phyloP scores from a whole-genome alignment of 2,113 vertebrate species.

The Ailurus styani region DNA sequence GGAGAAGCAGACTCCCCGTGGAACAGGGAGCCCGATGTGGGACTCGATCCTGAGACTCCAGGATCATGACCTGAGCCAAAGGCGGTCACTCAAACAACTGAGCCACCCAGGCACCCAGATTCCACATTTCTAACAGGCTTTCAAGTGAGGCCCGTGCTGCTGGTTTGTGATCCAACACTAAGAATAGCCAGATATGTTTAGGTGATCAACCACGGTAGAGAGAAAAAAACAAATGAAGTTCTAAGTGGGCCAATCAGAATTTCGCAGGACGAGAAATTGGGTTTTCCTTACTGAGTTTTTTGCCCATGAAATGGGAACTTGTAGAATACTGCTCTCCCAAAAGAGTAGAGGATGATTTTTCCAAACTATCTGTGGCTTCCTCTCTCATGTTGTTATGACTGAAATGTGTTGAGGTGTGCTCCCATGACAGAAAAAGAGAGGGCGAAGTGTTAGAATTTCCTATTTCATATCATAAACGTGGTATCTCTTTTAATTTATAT shows the following conservation, averaged over 20 bases:
- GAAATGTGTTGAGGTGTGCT: background rate
- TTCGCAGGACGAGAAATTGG: background rate
- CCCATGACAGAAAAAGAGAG: background rate
- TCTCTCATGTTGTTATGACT: background rate
- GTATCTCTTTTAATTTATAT: background rate
- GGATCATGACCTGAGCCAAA: too few species aligned
- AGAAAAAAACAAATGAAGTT: background rate
- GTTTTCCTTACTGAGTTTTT: background rate
- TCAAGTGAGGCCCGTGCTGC: background rate
- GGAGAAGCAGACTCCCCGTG: too few species aligned
- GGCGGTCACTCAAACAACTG: too few species aligned
- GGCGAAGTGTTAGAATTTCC: background rate
- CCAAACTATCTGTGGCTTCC: background rate
- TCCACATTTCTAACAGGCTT: background rate
- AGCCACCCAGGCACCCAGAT: too few species aligned
- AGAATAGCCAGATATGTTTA: background rate
- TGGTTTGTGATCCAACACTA: background rate
- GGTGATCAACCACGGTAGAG: background rate
- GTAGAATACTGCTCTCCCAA: background rate
- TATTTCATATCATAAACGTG: background rate
- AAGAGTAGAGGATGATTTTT: background rate
- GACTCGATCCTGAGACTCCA: too few species aligned
- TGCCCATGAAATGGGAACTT: background rate
- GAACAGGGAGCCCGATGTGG: too few species aligned
- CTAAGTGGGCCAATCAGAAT: background rate